These are phyloP conservation scores for Merodon equestris DNA, from an alignment of 2,888 invertebrate species.

Conservation along the genomic window DNA sequence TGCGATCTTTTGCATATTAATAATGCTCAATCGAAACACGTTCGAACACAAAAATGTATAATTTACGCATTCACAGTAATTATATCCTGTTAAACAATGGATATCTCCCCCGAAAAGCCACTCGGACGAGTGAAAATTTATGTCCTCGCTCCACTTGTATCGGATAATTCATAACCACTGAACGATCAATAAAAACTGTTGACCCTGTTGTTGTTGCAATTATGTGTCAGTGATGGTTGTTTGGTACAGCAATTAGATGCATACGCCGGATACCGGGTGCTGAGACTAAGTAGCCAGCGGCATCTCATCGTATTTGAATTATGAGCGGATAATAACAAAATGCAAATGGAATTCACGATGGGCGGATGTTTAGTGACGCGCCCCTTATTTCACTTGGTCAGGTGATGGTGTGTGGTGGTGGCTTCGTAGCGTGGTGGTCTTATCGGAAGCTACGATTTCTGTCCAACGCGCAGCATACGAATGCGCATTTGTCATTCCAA, in stretches of 20 bases:
- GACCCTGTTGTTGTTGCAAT: conserved; percentile 54
- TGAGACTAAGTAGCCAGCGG: conserved; percentile 58
- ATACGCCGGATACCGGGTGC: conserved; percentile 44
- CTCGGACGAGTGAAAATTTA: conserved; percentile 23
- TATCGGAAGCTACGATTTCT: conserved; percentile 77
- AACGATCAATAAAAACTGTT: conserved; percentile 65
- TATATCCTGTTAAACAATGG: conserved; percentile 38
- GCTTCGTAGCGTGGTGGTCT: conserved; percentile 74
- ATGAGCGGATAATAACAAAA: conserved; percentile 62
- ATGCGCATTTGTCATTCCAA: conserved; percentile 61
- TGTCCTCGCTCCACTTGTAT: conserved; percentile 6
- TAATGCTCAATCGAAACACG: conserved; percentile 65
- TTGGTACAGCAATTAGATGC: conserved; percentile 45
- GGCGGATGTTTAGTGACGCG: conserved; percentile 67
- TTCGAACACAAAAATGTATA: conserved; percentile 51
- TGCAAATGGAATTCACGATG: conserved; percentile 64
- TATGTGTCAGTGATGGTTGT: conserved; percentile 55
- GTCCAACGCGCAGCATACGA: conserved; percentile 64
- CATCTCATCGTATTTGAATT: conserved; percentile 62
- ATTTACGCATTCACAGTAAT: conserved; percentile 54
- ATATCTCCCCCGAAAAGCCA: neutral
- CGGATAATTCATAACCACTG: conserved; percentile 60
- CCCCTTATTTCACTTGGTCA: conserved; percentile 48
- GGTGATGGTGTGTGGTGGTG: conserved; percentile 10
- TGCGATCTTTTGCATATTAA: conserved; percentile 60